Evolutionary conservation across 2,888 invertebrate genomes (phyloP).

Genomic region (Hydrotaea cyrtoneurina): DNA sequence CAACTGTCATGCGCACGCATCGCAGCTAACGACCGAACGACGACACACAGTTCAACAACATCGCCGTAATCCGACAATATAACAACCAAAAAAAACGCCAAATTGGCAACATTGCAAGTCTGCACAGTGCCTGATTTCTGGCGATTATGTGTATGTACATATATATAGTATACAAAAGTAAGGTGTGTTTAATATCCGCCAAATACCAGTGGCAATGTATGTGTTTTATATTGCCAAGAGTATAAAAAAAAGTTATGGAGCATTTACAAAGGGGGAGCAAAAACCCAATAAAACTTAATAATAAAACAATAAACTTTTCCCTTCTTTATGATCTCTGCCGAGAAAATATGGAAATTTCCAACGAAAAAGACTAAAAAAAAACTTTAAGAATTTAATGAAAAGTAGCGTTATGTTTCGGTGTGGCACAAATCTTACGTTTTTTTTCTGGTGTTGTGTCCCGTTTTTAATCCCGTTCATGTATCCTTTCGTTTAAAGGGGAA

Average conservation of each 20-base stretch:
- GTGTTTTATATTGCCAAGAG: constrained; percentile 3
- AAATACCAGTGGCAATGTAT: constrained; percentile 30
- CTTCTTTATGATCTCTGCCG: not conserved
- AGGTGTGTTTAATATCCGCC: constrained; percentile 67
- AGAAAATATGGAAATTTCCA: not conserved
- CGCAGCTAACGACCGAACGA: not conserved
- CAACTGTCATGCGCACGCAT: constrained; percentile 18
- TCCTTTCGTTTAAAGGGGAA: constrained; percentile 47
- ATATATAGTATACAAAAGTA: constrained; percentile 55
- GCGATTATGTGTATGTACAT: constrained; percentile 57
- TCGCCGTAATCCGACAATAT: not conserved
- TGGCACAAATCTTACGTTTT: constrained; percentile 46
- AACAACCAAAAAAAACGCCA: constrained; percentile 17
- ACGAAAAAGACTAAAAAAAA: not conserved
- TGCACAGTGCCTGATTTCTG: constrained; percentile 32
- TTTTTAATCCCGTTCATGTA: constrained; percentile 60
- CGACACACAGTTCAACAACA: constrained; percentile 18
- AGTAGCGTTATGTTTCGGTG: not conserved
- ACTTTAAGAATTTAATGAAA: not conserved
- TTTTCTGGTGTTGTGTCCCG: constrained; percentile 54
- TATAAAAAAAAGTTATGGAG: constrained; percentile 23
- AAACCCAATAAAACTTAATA: constrained; percentile 1
- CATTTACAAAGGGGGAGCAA: not conserved
- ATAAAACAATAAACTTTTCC: not conserved
- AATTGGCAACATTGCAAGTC: constrained; percentile 34